Percentiles rank a stretch among this genome's conserved stretches.
Evolutionary conservation across 2,888 invertebrate species (phyloP).

Genomic region (Operophtera brumata): DNA sequence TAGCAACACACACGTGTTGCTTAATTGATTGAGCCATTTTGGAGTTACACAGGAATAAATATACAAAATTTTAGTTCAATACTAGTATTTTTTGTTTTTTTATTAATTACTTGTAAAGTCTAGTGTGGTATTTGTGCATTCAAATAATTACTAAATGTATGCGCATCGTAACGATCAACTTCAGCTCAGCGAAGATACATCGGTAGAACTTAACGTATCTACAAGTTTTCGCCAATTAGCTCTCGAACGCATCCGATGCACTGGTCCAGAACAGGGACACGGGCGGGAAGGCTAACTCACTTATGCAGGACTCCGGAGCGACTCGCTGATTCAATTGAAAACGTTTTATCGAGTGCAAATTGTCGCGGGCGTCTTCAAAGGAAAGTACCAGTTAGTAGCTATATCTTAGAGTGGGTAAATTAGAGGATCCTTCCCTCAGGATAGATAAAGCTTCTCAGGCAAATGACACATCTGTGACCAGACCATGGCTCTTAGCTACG

Average conservation of each 20-base stretch:
- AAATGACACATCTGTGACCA: neutral
- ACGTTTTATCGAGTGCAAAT: conserved; percentile 59
- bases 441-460: neutral
- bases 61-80: too few species aligned
- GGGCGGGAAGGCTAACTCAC: conserved; percentile 8
- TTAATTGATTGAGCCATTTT: too few species aligned
- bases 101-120: too few species aligned
- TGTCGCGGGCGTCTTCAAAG: conserved; percentile 27
- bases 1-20: too few species aligned
- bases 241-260: conserved; percentile 4
- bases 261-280: conserved; percentile 2
- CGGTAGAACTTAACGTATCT: too few species aligned
- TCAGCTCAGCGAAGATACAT: too few species aligned
- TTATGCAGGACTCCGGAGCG: neutral
- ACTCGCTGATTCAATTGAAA: conserved; percentile 53
- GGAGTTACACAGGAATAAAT: too few species aligned
- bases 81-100: too few species aligned
- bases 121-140: too few species aligned
- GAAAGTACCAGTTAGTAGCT: conserved; percentile 6
- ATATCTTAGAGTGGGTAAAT: neutral
- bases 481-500: too few species aligned
- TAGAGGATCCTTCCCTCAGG: conserved; percentile 11
- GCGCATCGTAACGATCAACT: too few species aligned
- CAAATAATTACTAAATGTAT: too few species aligned
- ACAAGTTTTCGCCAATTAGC: neutral